Percentiles rank a stretch among this genome's conserved stretches.
phyloP scores from a whole-genome alignment of 2,797 vertebrate species.

The Anas acuta region DNA sequence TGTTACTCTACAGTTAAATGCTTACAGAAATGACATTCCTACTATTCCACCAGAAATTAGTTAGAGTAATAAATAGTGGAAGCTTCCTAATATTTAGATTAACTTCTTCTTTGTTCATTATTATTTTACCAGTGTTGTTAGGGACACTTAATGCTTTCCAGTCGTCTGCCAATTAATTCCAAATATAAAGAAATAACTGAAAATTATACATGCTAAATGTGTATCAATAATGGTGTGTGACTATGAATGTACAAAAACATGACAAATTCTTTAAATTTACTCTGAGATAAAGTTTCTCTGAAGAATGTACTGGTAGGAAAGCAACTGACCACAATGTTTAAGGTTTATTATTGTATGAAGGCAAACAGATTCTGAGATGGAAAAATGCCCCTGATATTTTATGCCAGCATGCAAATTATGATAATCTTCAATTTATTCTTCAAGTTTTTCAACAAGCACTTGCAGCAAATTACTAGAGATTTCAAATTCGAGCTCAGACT shows the following conservation, averaged over 20 bases:
- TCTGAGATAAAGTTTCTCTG: not conserved
- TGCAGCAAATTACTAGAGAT: constrained; percentile 43
- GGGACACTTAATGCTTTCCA: fast-evolving
- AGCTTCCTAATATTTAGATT: not conserved
- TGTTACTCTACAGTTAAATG: not conserved
- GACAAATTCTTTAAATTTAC: not conserved
- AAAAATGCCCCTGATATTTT: not conserved
- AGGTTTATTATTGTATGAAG: not conserved
- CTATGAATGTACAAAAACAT: not conserved
- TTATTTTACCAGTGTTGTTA: not conserved
- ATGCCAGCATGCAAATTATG: constrained; percentile 16
- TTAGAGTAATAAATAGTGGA: not conserved
- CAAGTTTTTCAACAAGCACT: constrained; percentile 46
- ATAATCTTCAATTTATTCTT: constrained; percentile 21
- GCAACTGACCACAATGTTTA: not conserved
- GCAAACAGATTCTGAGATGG: not conserved
- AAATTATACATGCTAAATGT: not conserved
- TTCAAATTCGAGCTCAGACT: constrained; percentile 50
- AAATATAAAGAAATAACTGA: not conserved
- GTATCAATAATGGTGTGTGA: fast-evolving
- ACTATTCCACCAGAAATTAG: not conserved
- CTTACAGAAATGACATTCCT: not conserved
- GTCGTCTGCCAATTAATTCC: not conserved
- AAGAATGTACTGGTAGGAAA: not conserved
- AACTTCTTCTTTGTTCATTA: not conserved